These are phyloP conservation scores for Chrysocyon brachyurus DNA, from an alignment of 2,797 vertebrate genomes.

Conservation along the genomic window DNA sequence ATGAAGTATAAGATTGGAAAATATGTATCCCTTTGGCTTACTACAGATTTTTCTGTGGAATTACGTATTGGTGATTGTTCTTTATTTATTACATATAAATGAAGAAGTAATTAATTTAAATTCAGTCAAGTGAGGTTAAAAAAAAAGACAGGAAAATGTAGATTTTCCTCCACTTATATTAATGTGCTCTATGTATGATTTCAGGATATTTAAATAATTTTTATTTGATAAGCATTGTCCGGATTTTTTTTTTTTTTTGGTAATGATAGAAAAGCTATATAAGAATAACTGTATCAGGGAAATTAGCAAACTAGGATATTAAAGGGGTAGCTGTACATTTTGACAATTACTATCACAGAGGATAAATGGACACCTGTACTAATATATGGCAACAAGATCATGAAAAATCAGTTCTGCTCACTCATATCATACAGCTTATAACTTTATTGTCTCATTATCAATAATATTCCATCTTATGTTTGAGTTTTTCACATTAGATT, in stretches of 20 bases:
- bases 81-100: background rate
- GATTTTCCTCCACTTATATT: background rate
- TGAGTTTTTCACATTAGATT: background rate
- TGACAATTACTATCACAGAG: background rate
- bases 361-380: background rate
- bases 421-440: background rate
- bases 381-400: background rate
- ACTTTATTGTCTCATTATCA: background rate
- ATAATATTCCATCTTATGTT: background rate
- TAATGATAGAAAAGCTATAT: background rate
- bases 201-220: background rate
- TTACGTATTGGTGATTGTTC: background rate
- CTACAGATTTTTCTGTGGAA: background rate
- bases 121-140: background rate
- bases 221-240: background rate
- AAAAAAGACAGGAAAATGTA: background rate
- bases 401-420: background rate
- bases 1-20: background rate
- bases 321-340: background rate
- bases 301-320: background rate
- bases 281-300: background rate
- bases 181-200: background rate
- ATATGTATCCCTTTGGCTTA: background rate
- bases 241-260: background rate
- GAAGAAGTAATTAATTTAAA: background rate